Base-by-base conservation (phyloP, 2,113 vertebrate species). In the Poeciliopsis turrubarensis region DNA sequence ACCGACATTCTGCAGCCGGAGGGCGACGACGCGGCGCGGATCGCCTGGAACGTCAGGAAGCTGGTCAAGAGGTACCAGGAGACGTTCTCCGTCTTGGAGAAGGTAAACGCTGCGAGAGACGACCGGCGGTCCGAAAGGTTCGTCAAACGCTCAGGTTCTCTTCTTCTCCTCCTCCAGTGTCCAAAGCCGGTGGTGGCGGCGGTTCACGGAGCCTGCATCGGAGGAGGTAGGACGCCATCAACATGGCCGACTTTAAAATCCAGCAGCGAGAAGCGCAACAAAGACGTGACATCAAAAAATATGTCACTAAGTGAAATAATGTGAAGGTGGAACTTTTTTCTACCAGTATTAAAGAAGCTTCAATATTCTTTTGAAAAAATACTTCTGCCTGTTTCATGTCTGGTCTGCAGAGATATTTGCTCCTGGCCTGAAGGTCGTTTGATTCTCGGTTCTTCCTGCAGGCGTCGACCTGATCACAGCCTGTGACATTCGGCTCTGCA, bases 401-500 rank as follows among this genome's bases (percentile, higher is more conserved):
- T 7, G 7, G 31, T 32, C 31, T 7, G 6, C 31, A 32, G 31
- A 32, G 31, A 32, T 7, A 7, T 32, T 32, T 32, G 1, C 32
- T 5, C 31, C 8, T 3, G 3, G 10, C 2, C 37, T 39, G 37
- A 13, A 39, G 13, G 11, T 13, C 13, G 0, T 39, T 39, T 39
- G 3, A 41, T 41, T 4, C 4, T 41, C 37, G 39, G 37, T 86
- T 19, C 29, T 77, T 15, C 76, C 30, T 44, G 3, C 81, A 98
- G 97, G 96, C 0, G 91, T 98, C 4, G 95, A 97, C 79, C 93
- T 97, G 65, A 87, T 98, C 77, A 94, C 95, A 0, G 95, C 97
- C 81, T 97, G 96, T 30, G 97, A 97, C 71, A 95, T 98, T n/a
- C 95, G 96, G 0, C 94, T 96, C 67, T 97, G 97, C 39, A 89